Evolutionary conservation across 2,888 invertebrate genomes (phyloP), one percentile per base, ranked within the genome.

Genomic region (Amiota mariae): DNA sequence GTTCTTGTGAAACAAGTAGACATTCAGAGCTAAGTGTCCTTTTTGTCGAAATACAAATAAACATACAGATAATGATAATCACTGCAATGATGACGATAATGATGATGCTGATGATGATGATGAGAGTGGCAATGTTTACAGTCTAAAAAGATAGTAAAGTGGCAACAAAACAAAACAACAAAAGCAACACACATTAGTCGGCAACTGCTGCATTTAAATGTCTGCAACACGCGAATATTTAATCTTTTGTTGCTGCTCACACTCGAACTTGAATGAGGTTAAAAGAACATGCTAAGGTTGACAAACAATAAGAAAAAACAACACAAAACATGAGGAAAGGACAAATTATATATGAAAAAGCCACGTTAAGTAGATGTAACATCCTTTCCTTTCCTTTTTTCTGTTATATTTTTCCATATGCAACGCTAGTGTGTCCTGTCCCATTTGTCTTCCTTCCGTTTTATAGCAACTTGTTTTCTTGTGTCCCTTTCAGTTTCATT

Each of bases 21-120:
- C 66, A 66, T 66, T 68, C 67, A 54, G 54, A 54, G 24, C n/a
- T 12, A 36, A 54, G 67, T 54, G 67, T 68, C 67, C 67, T 54
- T 68, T 67, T 68, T 20, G 15, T 8, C 11, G 59, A 1, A 10
- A 18, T 18, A 59, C 15, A 18, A 15, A 59, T 20, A 59, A 20
- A 59, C 18, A 59, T 11, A 59, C 59, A 20, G 9, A 18, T 6
- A 57, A 57, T 15, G 18, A 57, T 10, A 59, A 59, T 0, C 15
- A 59, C 20, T 1, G 20, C 6, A 12, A 51, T n/a, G n/a, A 51
- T n/a, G 54, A 8, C 6, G 8, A 36, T 36, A 2, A 36, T 36
- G 6, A 36, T 36, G 6, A 36, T 36, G 6, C 2, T 36, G 36
- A 36, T 36, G 36, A 36, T 36, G 36, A 36, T 36, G 36, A 36